These are phyloP conservation scores for honey bee (Apis mellifera) DNA, from an alignment of 1,140 invertebrate species.

Conservation along the genomic window Amel_HAv3.1 CM009932.2:13477001-13477500, in stretches of 20 bases:
- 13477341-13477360: too few species aligned
- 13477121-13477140: background rate
- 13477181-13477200: background rate
- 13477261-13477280: too few species aligned
- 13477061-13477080: background rate
- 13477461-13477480: too few species aligned
- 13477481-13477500: too few species aligned
- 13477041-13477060: background rate
- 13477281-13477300: background rate
- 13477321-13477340: too few species aligned
- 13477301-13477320: too few species aligned
- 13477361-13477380: too few species aligned
- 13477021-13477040: background rate
- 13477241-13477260: too few species aligned
- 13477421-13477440: too few species aligned
- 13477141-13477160: background rate
- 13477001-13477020: background rate
- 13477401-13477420: too few species aligned
- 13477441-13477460: too few species aligned
- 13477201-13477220: slow-evolving; percentile 5
- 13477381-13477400: too few species aligned
- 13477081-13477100: background rate
- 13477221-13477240: background rate
- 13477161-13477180: background rate
- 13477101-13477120: background rate